phyloP scores from a whole-genome alignment of 2,888 invertebrate genomes.

The Drosophila demipolita region DNA sequence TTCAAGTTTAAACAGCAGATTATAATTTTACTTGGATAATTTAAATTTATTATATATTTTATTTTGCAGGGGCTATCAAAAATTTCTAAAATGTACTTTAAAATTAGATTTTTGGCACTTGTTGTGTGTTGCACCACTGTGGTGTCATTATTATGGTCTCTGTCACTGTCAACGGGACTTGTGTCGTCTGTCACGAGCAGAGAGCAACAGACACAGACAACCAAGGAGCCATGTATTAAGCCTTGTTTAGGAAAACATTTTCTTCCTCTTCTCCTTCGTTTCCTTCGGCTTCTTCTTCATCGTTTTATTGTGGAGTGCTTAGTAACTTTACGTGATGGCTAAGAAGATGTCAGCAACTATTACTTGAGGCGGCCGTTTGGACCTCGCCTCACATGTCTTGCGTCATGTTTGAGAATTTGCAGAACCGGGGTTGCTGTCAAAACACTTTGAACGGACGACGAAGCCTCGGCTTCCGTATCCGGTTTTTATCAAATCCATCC shows the following conservation, averaged over 20 bases:
- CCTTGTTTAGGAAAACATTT: conserved; percentile 55
- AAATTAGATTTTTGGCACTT: not conserved
- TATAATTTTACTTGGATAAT: not conserved
- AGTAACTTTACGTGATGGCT: conserved; percentile 76
- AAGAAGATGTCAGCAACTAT: conserved; percentile 75
- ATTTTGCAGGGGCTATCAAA: not conserved
- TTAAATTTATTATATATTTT: not conserved
- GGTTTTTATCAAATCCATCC: conserved; percentile 26
- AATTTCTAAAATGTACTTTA: not conserved
- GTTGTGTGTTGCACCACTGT: not conserved
- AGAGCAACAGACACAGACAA: conserved; percentile 16
- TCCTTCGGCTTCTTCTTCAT: conserved; percentile 9
- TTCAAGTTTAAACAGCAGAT: not conserved
- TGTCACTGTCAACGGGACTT: conserved; percentile 74
- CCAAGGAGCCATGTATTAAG: conserved; percentile 18
- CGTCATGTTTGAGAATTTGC: conserved; percentile 27
- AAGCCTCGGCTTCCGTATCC: conserved; percentile 47
- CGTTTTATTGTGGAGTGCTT: conserved; percentile 52
- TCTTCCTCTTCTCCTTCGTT: conserved; percentile 13
- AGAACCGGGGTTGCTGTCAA: conserved; percentile 30
- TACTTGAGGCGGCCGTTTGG: conserved; percentile 22
- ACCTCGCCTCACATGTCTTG: conserved; percentile 34
- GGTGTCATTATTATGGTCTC: conserved; percentile 61
- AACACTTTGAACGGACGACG: conserved; percentile 48
- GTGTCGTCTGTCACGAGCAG: conserved; percentile 65